A percentile compares a stretch with the other conserved stretches of the same genome.
phyloP scores from a whole-genome alignment of 1,140 invertebrate species.

The Pseudomyrmex gracilis region DNA sequence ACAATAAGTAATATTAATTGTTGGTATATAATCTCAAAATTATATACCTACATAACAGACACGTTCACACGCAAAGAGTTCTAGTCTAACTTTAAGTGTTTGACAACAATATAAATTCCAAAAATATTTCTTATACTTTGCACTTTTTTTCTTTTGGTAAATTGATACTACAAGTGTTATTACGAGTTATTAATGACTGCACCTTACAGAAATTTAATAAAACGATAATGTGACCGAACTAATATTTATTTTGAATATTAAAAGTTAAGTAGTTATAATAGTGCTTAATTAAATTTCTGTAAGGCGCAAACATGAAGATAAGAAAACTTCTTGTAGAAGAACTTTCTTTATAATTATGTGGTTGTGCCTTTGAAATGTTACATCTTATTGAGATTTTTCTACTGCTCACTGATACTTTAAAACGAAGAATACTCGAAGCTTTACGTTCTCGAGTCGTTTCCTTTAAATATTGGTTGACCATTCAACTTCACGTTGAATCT shows the following conservation, averaged over 20 bases:
- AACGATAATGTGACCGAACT: no score
- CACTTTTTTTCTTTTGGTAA: no score
- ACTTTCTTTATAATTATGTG: background rate
- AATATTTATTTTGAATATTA: no score
- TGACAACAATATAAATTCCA: no score
- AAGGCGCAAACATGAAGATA: background rate
- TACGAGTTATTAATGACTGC: no score
- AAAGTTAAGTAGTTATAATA: no score
- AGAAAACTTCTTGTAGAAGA: background rate
- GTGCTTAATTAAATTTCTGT: no score
- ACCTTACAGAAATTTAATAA: no score
- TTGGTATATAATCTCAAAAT: background rate
- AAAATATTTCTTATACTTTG: no score
- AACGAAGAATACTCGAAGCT: background rate
- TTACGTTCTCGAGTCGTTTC: conserved; percentile 6
- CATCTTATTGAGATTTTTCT: background rate
- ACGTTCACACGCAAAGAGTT: background rate
- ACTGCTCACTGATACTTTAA: background rate
- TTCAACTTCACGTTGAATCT: conserved; percentile 3
- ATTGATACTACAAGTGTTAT: no score
- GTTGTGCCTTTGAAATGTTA: background rate
- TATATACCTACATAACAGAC: background rate
- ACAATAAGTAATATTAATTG: background rate
- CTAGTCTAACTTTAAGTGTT: background rate
- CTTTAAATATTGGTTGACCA: conserved; percentile 29